Evolutionary conservation across 2,888 invertebrate genomes (phyloP).

Genomic region (Vesta saturnalis): DNA sequence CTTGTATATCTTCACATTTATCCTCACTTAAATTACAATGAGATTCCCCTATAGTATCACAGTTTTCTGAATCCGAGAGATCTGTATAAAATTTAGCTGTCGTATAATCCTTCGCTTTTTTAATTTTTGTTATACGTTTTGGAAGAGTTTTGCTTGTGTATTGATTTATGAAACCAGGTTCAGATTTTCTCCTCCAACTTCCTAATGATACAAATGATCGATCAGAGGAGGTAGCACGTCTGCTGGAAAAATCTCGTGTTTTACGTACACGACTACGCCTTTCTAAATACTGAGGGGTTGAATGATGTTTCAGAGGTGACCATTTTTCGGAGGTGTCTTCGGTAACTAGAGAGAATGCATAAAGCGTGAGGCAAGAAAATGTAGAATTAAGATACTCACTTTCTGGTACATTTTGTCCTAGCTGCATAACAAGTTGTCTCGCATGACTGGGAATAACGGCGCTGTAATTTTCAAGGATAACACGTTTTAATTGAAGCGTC

Average conservation of each 20-base stretch:
- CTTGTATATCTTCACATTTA: constrained; percentile 48
- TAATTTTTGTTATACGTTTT: constrained; percentile 76
- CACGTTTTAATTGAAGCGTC: constrained; percentile 82
- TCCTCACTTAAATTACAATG: constrained; percentile 62
- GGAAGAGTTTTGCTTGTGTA: constrained; percentile 76
- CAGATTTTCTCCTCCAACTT: constrained; percentile 77
- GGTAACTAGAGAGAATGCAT: constrained; percentile 22
- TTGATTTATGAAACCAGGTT: constrained; percentile 68
- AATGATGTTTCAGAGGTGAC: constrained; percentile 76
- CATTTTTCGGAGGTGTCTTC: constrained; percentile 56
- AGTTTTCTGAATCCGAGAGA: constrained; percentile 70
- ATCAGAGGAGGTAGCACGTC: constrained; percentile 61
- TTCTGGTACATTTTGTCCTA: constrained; percentile 73
- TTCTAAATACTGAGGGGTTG: constrained; percentile 91
- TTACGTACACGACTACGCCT: constrained; percentile 77
- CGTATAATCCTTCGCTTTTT: constrained; percentile 71
- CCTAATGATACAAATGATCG: constrained; percentile 67
- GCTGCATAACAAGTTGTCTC: constrained; percentile 88
- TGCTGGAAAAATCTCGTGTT: constrained; percentile 61
- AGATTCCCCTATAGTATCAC: constrained; percentile 55
- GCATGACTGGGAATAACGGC: constrained; percentile 95
- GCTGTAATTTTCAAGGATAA: constrained; percentile 93
- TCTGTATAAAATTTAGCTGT: constrained; percentile 74
- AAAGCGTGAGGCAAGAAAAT: background rate
- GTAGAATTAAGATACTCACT: constrained; percentile 29